phyloP scores from a whole-genome alignment of 2,888 invertebrate species.

The Myathropa florea region DNA sequence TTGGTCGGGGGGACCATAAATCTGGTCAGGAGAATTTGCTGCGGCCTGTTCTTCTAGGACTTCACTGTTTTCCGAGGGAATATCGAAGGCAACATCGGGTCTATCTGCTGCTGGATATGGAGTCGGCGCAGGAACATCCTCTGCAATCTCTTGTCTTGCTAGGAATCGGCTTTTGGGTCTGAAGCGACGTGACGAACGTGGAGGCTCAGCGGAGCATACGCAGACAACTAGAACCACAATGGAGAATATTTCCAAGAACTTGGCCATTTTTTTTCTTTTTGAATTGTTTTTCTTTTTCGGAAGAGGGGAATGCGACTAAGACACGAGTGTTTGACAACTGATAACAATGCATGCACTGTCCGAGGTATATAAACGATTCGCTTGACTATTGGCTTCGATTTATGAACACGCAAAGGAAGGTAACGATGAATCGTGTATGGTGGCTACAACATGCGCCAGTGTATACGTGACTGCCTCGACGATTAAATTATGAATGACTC shows the following conservation, averaged over 20 bases:
- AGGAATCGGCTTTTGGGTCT: constrained; percentile 37
- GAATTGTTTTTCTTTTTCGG: too few relatives aligned
- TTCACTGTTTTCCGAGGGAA: constrained; percentile 74
- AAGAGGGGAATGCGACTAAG: constrained; percentile 1
- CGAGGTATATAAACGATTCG: constrained; percentile 59
- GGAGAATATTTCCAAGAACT: neutral
- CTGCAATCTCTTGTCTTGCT: constrained; percentile 46
- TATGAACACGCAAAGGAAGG: constrained; percentile 58
- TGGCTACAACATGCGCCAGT: constrained; percentile 34
- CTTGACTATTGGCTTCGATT: constrained; percentile 17
- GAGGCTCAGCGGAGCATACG: constrained; percentile 17
- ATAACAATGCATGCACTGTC: constrained; percentile 20
- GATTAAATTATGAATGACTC: constrained; percentile 57
- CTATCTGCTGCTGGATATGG: constrained; percentile 77
- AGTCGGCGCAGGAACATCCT: constrained; percentile 51
- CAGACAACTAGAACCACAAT: neutral
- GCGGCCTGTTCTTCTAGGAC: constrained; percentile 72
- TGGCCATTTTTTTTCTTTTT: constrained; percentile 8
- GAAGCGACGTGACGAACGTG: constrained; percentile 21
- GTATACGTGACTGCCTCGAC: constrained; percentile 50
- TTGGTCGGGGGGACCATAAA: constrained; percentile 74
- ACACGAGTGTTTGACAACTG: constrained; percentile 53
- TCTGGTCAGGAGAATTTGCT: constrained; percentile 68
- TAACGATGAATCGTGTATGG: constrained; percentile 45
- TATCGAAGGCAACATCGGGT: constrained; percentile 76